Base-by-base conservation (phyloP, 1,140 invertebrate species). In the Drosophila sechellia region DNA sequence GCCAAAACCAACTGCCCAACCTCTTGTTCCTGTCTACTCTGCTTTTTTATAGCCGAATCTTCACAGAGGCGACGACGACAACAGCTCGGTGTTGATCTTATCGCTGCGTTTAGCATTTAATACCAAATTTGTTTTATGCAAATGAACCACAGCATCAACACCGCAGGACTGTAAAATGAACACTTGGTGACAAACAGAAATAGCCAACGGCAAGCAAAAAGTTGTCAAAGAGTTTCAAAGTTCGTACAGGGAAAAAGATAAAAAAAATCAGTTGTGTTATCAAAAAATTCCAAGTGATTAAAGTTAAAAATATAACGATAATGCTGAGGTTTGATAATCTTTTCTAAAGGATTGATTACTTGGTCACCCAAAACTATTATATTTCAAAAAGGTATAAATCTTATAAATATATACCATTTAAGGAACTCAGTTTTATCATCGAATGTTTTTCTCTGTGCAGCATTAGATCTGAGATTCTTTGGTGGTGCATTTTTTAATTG, bases 41-140 rank as follows among this genome's bases (percentile, higher is more conserved):
- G 80, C 56, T 83, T 64, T 66, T 69, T 70, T 66, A 53, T 54
- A 46, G 50, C 76, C 40, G 66, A 72, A 58, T 85, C 72, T 84
- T 85, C 80, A 79, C 77, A 83, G 50, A 58, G 61, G 77, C 59
- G 34, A 42, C 20, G 49, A 63, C 58, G 42, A 53, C 46, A 55
- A 64, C 31, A 73, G 45, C 65, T 69, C 48, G 40, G 37, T 60
- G 74, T 48, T 69, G 86, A 90, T 90, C 79, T 90, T 90, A 90
- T 90, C 86, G 70, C 50, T 43, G 52, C 37, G 73, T 60, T 74
- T 81, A 90, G 79, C 79, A 90, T 90, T 90, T 90, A 90, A 90
- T 90, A 90, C 86, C 86, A 90, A 90, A 90, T 90, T 90, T 90
- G 86, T 90, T 90, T 90, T 90, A 87, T 90, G 86, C 86, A 90